Evolutionary conservation across 1,140 invertebrate genomes (phyloP), one percentile per base, ranked within the genome.

Genomic region (Drosophila pseudoananassae): DNA sequence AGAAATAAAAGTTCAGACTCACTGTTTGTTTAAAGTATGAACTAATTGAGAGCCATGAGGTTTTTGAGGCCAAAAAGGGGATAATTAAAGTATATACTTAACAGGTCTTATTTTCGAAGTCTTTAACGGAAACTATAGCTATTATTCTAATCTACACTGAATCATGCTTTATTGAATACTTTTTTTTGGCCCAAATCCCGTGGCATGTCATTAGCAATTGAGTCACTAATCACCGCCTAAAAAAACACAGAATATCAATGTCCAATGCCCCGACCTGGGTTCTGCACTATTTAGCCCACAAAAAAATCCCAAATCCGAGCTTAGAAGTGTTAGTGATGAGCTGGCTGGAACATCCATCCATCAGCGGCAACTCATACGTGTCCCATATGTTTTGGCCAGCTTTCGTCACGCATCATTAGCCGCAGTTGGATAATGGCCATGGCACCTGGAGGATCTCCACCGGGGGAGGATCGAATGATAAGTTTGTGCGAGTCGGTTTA

Each of bases 391-490:
- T 87, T 87, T 81, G 69, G 82, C 56, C 78, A 78, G 45, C 54
- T 52, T 72, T 72, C 57, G 78, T 75, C 72, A 74, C 83, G 78
- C 74, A 65, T 87, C 81, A 85, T 85, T 87, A 80, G 72, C 68
- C 50, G 45, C 23, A 31, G 56, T 52, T 50, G 47, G 53, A 33
- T 45, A 68, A 64, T 58, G 53, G 49, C 29, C 5, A 7, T 27
- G 57, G 43, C 8, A 6, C 1, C 47, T 20, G 20, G 20, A 29
- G 38, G 15, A n/a, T n/a, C 54, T 9, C n/a, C 9, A 6, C 14
- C 15, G 29, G 8, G 38, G 47, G 33, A 38, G 59, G 61, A 76
- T 84, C 59, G 55, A 56, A 65, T 78, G 72, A 82, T 87, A 82
- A 66, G 45, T 60, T 78, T 79, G 65, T 66, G 76, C 71, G 71